Evolutionary conservation across 2,888 invertebrate species (phyloP).

Genomic region (Andrena haemorrhoa): DNA sequence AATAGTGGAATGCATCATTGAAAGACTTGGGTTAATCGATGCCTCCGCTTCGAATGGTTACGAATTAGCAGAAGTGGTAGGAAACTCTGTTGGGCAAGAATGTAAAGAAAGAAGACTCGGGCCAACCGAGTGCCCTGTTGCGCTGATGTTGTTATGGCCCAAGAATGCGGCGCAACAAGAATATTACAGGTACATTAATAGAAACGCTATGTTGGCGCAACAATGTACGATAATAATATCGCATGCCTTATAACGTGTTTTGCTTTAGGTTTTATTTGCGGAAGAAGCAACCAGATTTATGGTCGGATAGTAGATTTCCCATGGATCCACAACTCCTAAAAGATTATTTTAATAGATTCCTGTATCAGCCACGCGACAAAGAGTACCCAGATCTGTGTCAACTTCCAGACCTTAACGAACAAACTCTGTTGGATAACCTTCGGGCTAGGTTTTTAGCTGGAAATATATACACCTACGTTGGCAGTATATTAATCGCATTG

Average conservation of each 20-base stretch:
- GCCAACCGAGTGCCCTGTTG: slow-evolving; percentile 92
- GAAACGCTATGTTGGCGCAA: slow-evolving; percentile 51
- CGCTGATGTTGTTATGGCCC: slow-evolving; percentile 94
- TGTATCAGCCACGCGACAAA: slow-evolving; percentile 96
- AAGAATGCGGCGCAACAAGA: slow-evolving; percentile 86
- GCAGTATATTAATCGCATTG: slow-evolving; percentile 97
- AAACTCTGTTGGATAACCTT: slow-evolving; percentile 96
- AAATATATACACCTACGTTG: slow-evolving; percentile 98
- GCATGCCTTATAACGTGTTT: background rate
- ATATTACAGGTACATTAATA: slow-evolving; percentile 83
- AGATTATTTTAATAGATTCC: slow-evolving; percentile 95
- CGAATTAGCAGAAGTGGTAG: slow-evolving; percentile 95
- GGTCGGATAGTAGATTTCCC: slow-evolving; percentile 93
- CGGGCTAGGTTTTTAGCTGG: slow-evolving; percentile 95
- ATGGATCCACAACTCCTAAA: slow-evolving; percentile 96
- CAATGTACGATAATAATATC: slow-evolving; percentile 79
- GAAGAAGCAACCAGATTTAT: slow-evolving; percentile 93
- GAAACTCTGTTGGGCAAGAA: slow-evolving; percentile 94
- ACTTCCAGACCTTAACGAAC: slow-evolving; percentile 97
- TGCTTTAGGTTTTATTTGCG: slow-evolving; percentile 92
- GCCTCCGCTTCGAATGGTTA: slow-evolving; percentile 87
- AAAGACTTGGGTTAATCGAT: slow-evolving; percentile 88
- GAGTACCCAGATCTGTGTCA: slow-evolving; percentile 98
- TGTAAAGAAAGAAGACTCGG: slow-evolving; percentile 96
- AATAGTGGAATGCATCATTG: slow-evolving; percentile 95